A percentile compares a stretch with the other conserved stretches of the same genome.
These are phyloP conservation scores for Matsumyia berberina DNA, from an alignment of 2,888 invertebrate genomes.

Conservation along the genomic window DNA sequence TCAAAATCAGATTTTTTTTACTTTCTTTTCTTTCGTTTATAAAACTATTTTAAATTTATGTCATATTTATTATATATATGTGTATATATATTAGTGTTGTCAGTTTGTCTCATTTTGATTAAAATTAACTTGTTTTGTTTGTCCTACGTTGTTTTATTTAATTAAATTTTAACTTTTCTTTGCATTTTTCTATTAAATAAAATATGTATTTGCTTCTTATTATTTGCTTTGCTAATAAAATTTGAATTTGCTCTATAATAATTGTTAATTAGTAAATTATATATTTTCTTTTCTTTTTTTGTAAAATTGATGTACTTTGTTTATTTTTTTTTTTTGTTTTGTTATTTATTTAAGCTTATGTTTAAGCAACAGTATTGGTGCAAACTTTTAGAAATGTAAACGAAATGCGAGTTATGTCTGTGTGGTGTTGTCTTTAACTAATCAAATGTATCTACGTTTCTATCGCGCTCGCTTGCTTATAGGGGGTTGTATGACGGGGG, in stretches of 20 bases:
- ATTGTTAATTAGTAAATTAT: conserved; percentile 71
- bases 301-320: conserved; percentile 67
- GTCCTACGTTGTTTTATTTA: conserved; percentile 40
- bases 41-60: conserved; percentile 66
- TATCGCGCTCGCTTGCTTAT: conserved; percentile 5
- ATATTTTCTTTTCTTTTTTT: conserved; percentile 44
- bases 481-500: not conserved
- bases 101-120: conserved; percentile 70
- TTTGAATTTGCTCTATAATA: conserved; percentile 75
- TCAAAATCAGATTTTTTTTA: conserved; percentile 56
- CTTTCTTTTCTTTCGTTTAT: conserved; percentile 40
- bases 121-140: conserved; percentile 42
- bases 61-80: conserved; percentile 38
- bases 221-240: conserved; percentile 74
- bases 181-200: conserved; percentile 75
- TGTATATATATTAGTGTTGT: conserved; percentile 70
- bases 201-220: conserved; percentile 66
- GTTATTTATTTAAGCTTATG: conserved; percentile 59
- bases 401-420: conserved; percentile 67
- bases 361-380: conserved; percentile 60
- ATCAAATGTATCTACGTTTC: conserved; percentile 41
- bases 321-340: conserved; percentile 28
- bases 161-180: conserved; percentile 60
- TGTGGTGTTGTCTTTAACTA: conserved; percentile 51
- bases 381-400: conserved; percentile 54